Percentiles rank a stretch among this genome's conserved stretches.
Conservation (phyloP, 2,113 vertebrate species). For the Taurulus bubalis region DNA sequence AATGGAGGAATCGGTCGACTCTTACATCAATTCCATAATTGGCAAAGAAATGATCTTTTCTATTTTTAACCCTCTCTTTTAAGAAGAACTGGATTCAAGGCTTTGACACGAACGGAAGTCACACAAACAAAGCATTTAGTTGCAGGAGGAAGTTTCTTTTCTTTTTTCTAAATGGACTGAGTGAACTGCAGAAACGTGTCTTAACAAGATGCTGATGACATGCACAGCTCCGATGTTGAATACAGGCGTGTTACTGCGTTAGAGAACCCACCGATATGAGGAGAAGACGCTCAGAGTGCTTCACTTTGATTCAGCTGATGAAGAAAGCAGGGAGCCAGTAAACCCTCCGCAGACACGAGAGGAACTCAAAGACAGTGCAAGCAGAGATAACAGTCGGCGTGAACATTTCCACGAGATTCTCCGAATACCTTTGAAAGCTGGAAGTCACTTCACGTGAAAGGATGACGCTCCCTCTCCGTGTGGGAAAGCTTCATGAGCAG, state of each 20-base stretch:
- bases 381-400: neutral
- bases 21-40: neutral
- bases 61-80: neutral
- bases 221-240: constrained; percentile 22
- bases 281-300: constrained; percentile 10
- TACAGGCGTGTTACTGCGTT: constrained; percentile 5
- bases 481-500: constrained; percentile 53
- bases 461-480: constrained; percentile 25
- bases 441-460: constrained; percentile 29
- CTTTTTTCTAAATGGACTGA: constrained; percentile 11
- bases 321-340: neutral
- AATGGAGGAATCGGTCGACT: neutral
- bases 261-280: no score
- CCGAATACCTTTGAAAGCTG: constrained; percentile 21
- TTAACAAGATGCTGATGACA: constrained; percentile 39
- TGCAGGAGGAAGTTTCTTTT: neutral
- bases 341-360: constrained; percentile 14
- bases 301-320: constrained; percentile 15
- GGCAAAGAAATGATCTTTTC: neutral
- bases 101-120: neutral
- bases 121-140: neutral
- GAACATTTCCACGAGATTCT: constrained; percentile 1
- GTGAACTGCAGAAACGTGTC: constrained; percentile 27
- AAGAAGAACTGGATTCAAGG: neutral
- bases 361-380: neutral